Evolutionary conservation across 1,140 invertebrate genomes (phyloP), one percentile per base, ranked within the genome.

Genomic region (Drosophila watanabei): DNA sequence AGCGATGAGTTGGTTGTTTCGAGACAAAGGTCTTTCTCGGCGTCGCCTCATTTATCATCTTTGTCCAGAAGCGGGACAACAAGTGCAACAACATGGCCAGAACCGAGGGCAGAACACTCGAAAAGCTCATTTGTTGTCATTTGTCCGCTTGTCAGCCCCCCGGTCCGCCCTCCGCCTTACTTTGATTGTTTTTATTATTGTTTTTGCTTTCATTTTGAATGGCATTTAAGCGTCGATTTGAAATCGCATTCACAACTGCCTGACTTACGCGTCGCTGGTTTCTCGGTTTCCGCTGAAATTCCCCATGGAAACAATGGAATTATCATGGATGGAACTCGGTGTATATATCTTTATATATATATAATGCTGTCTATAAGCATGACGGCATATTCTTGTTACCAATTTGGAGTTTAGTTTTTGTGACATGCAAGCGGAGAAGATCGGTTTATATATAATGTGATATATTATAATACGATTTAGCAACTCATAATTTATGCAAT

Each of bases 101-200:
- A 82, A 71, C 79, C 57, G 48, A 64, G 39, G 37, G 32, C 32
- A 81, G 61, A 87, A 76, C 83, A 80, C 85, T 88, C 63, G 65
- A 85, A 88, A 85, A 73, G 64, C 85, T 90, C 85, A 82, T 90
- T 89, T 90, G 85, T 73, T 89, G 84, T 84, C 85, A 79, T 89
- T 89, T 89, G 85, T 87, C 70, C 37, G 66, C 49, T 56, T 64
- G 57, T 59, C 51, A 60, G 58, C 41, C 45, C 32, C 48, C 7
- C n/a, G 24, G 59, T 9, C 39, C 61, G 14, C 33, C 49, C 48
- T 60, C 39, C 57, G 59, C 57, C 84, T 65, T 64, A 56, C 56
- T 66, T 37, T 51, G 57, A 69, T 72, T 71, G 56, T 68, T 73
- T 68, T 69, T 54, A 59, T 54, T 62, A 72, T 69, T 80, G 75